phyloP scores from a whole-genome alignment of 2,888 invertebrate species.

The Trachelus troglodyta region DNA sequence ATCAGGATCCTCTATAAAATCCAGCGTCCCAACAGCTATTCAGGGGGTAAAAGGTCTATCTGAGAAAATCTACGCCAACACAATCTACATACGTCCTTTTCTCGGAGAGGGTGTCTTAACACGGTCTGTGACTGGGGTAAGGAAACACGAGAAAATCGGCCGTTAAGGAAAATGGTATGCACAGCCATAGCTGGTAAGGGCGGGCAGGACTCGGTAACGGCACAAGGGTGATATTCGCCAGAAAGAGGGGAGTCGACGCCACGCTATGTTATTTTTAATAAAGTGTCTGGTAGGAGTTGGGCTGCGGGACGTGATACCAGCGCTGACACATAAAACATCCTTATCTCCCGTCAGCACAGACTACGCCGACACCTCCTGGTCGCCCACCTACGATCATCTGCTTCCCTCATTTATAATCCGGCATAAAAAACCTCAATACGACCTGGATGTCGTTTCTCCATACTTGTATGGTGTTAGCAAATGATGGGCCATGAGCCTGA shows the following conservation, averaged over 20 bases:
- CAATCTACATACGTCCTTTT: neutral
- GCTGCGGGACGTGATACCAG: constrained; percentile 41
- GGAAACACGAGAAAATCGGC: constrained; percentile 26
- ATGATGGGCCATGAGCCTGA: neutral
- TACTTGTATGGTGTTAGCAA: neutral
- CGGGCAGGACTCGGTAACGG: neutral
- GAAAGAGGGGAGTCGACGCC: constrained; percentile 25
- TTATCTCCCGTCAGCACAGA: constrained; percentile 48
- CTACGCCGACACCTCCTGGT: constrained; percentile 24
- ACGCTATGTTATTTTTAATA: constrained; percentile 50
- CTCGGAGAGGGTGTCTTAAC: neutral
- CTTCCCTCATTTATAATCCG: constrained; percentile 31
- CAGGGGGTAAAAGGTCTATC: neutral
- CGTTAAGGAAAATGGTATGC: constrained; percentile 41
- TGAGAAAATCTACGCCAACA: neutral
- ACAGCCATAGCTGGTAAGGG: constrained; percentile 27
- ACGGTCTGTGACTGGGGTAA: constrained; percentile 1
- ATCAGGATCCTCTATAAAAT: neutral
- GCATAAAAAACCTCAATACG: constrained; percentile 15
- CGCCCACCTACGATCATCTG: constrained; percentile 31
- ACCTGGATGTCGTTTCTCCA: neutral
- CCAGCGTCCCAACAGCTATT: neutral
- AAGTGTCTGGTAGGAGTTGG: constrained; percentile 37
- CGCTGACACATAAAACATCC: constrained; percentile 47
- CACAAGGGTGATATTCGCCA: constrained; percentile 14